phyloP scores from a whole-genome alignment of 2,888 invertebrate species.

The Lissonota sp. region DNA sequence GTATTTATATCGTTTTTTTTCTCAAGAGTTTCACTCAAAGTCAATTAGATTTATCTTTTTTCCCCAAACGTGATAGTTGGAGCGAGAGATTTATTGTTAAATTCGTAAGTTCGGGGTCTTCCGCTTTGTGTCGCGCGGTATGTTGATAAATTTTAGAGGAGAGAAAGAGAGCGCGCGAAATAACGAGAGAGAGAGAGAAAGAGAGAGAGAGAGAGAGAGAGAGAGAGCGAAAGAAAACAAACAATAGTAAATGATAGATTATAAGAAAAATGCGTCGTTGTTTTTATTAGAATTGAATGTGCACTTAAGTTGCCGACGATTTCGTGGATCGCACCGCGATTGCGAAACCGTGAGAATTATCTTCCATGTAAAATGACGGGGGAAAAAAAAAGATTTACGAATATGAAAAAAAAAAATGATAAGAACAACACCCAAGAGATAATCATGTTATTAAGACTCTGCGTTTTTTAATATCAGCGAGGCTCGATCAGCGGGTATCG shows the following conservation, averaged over 20 bases:
- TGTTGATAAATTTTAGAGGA: constrained; percentile 57
- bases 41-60: constrained; percentile 62
- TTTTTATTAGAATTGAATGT: constrained; percentile 65
- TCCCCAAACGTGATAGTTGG: constrained; percentile 58
- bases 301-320: constrained; percentile 71
- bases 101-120: constrained; percentile 64
- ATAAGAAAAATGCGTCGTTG: constrained; percentile 62
- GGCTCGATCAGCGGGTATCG: constrained; percentile 77
- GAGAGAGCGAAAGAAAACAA: constrained; percentile 35
- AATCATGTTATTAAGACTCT: constrained; percentile 83
- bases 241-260: constrained; percentile 51
- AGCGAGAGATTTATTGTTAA: constrained; percentile 59
- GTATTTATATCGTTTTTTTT: constrained; percentile 29
- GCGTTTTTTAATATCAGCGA: constrained; percentile 83
- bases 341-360: constrained; percentile 67
- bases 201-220: constrained; percentile 41
- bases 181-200: constrained; percentile 28
- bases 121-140: constrained; percentile 62
- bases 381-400: constrained; percentile 20
- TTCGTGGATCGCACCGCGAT: constrained; percentile 74
- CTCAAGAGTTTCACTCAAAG: constrained; percentile 58
- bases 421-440: constrained; percentile 78
- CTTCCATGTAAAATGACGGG: constrained; percentile 71
- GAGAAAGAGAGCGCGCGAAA: constrained; percentile 41
- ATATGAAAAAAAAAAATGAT: constrained; percentile 39